Evolutionary conservation across 2,888 invertebrate species (phyloP).

Genomic region (Orthonychiurus folsomi): DNA sequence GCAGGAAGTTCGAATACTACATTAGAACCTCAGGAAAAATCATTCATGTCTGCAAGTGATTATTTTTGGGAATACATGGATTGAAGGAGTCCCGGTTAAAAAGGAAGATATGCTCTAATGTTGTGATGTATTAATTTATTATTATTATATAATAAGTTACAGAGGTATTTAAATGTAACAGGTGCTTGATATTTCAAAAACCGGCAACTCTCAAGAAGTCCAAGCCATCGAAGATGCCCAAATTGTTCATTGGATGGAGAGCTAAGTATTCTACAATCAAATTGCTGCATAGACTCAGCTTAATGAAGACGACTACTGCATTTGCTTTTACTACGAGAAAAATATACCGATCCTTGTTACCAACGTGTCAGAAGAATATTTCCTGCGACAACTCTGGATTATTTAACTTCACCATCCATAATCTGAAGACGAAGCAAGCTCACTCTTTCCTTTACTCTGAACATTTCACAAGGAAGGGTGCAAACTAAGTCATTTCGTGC

Average conservation of each 20-base stretch:
- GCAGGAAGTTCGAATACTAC: no score
- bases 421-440: slow-evolving; percentile 13
- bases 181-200: no score
- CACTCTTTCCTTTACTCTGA: slow-evolving; percentile 15
- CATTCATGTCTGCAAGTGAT: neutral
- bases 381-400: slow-evolving; percentile 21
- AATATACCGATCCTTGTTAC: slow-evolving; percentile 23
- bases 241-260: slow-evolving; percentile 2
- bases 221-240: neutral
- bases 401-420: slow-evolving; percentile 17
- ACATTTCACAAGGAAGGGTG: slow-evolving; percentile 15
- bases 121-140: no score
- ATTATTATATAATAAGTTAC: neutral
- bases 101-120: neutral
- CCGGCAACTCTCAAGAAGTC: neutral
- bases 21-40: no score
- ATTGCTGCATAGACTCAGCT: neutral
- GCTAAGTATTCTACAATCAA: slow-evolving; percentile 4
- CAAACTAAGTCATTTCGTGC: slow-evolving; percentile 15
- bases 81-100: neutral
- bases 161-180: neutral
- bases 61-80: neutral
- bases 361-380: slow-evolving; percentile 17
- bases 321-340: slow-evolving; percentile 23
- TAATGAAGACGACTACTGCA: no score